Evolutionary conservation across 2,797 vertebrate species (phyloP).

Genomic region (Argentina silus): DNA sequence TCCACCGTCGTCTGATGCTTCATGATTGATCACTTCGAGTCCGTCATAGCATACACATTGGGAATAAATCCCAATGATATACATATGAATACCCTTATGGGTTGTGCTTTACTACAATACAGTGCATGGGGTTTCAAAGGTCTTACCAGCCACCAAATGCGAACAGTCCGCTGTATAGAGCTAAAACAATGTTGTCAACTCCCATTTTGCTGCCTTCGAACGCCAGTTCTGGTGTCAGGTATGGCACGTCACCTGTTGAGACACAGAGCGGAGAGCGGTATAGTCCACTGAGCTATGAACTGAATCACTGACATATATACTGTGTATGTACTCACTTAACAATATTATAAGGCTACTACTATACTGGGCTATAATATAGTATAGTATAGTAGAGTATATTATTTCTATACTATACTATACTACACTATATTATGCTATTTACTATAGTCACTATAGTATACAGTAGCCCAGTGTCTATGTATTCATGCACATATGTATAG

Average conservation of each 20-base stretch:
- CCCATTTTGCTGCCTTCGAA: conserved; percentile 86
- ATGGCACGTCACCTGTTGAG: conserved; percentile 80
- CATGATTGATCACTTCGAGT: too few species aligned
- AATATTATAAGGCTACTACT: neutral
- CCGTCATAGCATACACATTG: too few species aligned
- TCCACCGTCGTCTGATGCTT: too few species aligned
- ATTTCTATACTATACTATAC: too few species aligned
- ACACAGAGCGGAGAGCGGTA: neutral
- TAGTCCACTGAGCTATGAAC: neutral
- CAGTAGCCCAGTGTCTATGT: too few species aligned
- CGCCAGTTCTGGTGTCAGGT: conserved; percentile 80
- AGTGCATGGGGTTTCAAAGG: conserved; percentile 6
- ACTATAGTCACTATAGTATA: too few species aligned
- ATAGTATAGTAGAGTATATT: too few species aligned
- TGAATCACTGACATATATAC: neutral
- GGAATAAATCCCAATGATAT: too few species aligned
- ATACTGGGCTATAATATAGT: neutral
- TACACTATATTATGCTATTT: too few species aligned
- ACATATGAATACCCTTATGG: too few species aligned
- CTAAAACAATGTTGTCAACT: conserved; percentile 91
- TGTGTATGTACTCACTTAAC: too few species aligned
- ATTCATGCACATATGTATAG: neutral
- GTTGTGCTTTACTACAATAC: neutral
- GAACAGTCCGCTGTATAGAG: conserved; percentile 96
- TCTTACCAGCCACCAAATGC: conserved; percentile 97